A percentile compares a stretch with the other conserved stretches of the same genome.
phyloP scores from a whole-genome alignment of 2,888 invertebrate genomes.

The Hirtodrosophila confusa region DNA sequence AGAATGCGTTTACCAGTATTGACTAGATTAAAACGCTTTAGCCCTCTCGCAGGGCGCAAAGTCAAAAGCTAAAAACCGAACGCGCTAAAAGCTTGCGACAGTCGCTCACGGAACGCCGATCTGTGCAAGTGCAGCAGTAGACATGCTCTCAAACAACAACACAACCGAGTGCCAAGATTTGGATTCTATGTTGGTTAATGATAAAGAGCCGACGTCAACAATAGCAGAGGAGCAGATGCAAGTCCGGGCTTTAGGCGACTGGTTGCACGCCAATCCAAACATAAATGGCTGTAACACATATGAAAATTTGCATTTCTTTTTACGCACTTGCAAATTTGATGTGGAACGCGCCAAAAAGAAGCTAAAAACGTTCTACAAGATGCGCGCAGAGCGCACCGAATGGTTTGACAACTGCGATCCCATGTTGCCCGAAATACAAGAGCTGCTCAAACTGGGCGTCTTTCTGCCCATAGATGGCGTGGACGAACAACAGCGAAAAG shows the following conservation, averaged over 20 bases:
- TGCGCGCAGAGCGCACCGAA: slow-evolving; percentile 86
- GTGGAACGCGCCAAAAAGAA: slow-evolving; percentile 86
- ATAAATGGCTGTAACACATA: slow-evolving; percentile 84
- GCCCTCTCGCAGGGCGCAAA: slow-evolving; percentile 8
- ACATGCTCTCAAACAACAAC: slow-evolving; percentile 44
- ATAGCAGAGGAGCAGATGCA: slow-evolving; percentile 37
- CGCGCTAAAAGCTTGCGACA: slow-evolving; percentile 38
- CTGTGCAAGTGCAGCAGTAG: slow-evolving; percentile 40
- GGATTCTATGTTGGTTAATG: slow-evolving; percentile 13
- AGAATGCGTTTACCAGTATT: slow-evolving; percentile 34
- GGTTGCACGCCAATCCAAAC: slow-evolving; percentile 84
- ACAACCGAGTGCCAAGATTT: slow-evolving; percentile 15
- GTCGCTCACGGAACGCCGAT: slow-evolving; percentile 35
- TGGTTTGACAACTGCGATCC: slow-evolving; percentile 88
- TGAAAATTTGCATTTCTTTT: slow-evolving; percentile 85
- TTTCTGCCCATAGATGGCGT: slow-evolving; percentile 86
- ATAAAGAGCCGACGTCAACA: slow-evolving; percentile 53
- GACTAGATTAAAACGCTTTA: slow-evolving; percentile 11
- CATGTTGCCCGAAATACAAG: slow-evolving; percentile 85
- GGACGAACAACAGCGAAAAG: slow-evolving; percentile 85
- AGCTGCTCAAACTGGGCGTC: slow-evolving; percentile 86
- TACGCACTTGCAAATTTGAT: slow-evolving; percentile 87
- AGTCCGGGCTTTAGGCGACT: slow-evolving; percentile 74
- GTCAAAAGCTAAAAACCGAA: slow-evolving; percentile 36
- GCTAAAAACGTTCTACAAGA: slow-evolving; percentile 86